Percentiles rank a stretch among this genome's conserved stretches.
Evolutionary conservation across 1,140 invertebrate species (phyloP).

Genomic region (Anoplolepis gracilipes): DNA sequence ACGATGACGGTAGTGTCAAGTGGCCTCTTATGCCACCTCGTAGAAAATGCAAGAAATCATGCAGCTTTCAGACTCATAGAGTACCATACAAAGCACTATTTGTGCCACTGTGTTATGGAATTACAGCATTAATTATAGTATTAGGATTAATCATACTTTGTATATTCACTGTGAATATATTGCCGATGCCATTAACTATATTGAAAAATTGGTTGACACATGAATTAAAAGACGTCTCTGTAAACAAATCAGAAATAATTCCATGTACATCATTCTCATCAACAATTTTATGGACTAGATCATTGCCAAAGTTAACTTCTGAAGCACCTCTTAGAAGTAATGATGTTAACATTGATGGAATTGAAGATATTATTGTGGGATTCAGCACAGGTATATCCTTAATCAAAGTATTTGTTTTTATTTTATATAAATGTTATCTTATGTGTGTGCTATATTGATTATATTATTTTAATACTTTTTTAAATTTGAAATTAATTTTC

Average conservation of each 20-base stretch:
- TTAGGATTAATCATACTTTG: constrained; percentile 88
- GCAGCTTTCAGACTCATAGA: constrained; percentile 84
- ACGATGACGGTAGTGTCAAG: constrained; percentile 90
- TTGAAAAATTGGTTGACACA: constrained; percentile 87
- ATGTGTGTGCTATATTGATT: constrained; percentile 19
- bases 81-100: constrained; percentile 87
- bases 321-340: constrained; percentile 91
- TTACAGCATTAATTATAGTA: constrained; percentile 87
- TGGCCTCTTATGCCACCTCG: constrained; percentile 91
- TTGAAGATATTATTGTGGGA: constrained; percentile 92
- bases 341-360: constrained; percentile 91
- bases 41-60: constrained; percentile 85
- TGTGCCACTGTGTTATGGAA: constrained; percentile 88
- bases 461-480: constrained; percentile 28
- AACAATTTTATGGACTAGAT: constrained; percentile 90
- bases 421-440: constrained; percentile 28
- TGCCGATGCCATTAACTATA: constrained; percentile 87
- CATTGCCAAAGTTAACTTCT: constrained; percentile 91
- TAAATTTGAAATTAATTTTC: constrained; percentile 37
- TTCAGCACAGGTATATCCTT: constrained; percentile 90
- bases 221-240: constrained; percentile 58
- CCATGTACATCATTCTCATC: constrained; percentile 90
- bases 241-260: constrained; percentile 82
- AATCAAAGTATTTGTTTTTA: constrained; percentile 39
- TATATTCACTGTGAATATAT: constrained; percentile 89